Conservation (phyloP, 2,113 vertebrate species). For the Sebastes fasciatus region DNA sequence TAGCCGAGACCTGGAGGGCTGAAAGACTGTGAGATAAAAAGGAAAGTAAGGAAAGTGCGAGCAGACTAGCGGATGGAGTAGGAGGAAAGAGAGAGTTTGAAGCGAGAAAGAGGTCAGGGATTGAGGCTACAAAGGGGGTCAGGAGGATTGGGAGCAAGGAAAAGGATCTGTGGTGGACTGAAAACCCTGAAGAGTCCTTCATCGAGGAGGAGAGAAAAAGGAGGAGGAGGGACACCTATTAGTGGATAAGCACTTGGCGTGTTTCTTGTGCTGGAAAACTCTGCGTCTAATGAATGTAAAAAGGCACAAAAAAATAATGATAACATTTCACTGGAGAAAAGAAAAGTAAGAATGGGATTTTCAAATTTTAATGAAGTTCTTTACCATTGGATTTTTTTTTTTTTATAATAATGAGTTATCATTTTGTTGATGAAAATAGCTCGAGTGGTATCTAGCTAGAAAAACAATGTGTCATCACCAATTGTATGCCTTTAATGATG, state of each 20-base stretch:
- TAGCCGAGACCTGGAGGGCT: constrained; percentile 11
- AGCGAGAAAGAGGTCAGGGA: constrained; percentile 47
- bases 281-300: constrained; percentile 29
- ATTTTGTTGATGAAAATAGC: constrained; percentile 18
- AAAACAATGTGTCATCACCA: not conserved
- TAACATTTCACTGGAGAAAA: constrained; percentile 12
- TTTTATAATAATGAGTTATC: not conserved
- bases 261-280: constrained; percentile 30
- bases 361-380: constrained; percentile 16
- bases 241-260: constrained; percentile 34
- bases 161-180: constrained; percentile 41
- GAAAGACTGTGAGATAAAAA: constrained; percentile 22
- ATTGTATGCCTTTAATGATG: constrained; percentile 22
- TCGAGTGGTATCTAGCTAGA: not conserved
- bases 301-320: not conserved
- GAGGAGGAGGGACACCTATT: constrained; percentile 5
- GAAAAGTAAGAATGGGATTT: constrained; percentile 3
- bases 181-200: constrained; percentile 50
- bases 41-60: not conserved
- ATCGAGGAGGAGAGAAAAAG: constrained; percentile 14
- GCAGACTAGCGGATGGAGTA: not conserved
- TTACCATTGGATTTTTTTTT: not conserved
- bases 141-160: constrained; percentile 48
- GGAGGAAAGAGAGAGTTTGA: constrained; percentile 21
- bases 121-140: constrained; percentile 51